Evolutionary conservation across 1,140 invertebrate species (phyloP).

Genomic region (Diachasmimorpha longicaudata): DNA sequence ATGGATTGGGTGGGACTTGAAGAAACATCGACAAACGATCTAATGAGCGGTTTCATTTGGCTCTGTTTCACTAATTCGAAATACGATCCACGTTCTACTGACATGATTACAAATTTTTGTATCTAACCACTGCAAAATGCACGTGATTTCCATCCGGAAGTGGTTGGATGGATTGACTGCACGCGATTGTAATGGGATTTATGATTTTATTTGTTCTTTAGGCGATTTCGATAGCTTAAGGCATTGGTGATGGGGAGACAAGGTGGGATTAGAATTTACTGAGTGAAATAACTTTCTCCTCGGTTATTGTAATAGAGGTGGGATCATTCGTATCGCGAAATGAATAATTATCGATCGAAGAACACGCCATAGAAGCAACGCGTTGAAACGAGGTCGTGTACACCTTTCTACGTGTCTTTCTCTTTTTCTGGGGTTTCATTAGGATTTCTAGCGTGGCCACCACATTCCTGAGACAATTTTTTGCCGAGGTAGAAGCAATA

Average conservation of each 20-base stretch:
- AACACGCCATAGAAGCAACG: conserved; percentile 8
- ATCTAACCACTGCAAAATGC: not conserved
- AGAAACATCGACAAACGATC: not conserved
- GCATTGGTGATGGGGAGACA: not conserved
- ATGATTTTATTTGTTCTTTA: not conserved
- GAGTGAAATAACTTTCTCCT: conserved; percentile 23
- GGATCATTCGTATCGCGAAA: conserved; percentile 22
- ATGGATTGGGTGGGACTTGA: not conserved
- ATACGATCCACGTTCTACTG: conserved; percentile 22
- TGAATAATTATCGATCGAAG: conserved; percentile 26
- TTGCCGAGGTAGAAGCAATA: not conserved
- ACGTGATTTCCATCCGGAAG: conserved; percentile 8
- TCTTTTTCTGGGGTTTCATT: conserved; percentile 1
- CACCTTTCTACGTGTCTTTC: conserved; percentile 17
- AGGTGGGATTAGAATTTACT: not conserved
- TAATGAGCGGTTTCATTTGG: not conserved
- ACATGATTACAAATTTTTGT: conserved; percentile 21
- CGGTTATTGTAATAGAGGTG: conserved; percentile 19
- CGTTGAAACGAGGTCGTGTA: conserved; percentile 21
- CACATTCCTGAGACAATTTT: not conserved
- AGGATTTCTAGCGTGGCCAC: not conserved
- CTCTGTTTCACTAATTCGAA: not conserved
- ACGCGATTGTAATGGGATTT: not conserved
- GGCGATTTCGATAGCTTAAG: not conserved
- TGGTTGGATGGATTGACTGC: not conserved